phyloP scores from a whole-genome alignment of 1,140 invertebrate genomes.

The Cylas formicarius region DNA sequence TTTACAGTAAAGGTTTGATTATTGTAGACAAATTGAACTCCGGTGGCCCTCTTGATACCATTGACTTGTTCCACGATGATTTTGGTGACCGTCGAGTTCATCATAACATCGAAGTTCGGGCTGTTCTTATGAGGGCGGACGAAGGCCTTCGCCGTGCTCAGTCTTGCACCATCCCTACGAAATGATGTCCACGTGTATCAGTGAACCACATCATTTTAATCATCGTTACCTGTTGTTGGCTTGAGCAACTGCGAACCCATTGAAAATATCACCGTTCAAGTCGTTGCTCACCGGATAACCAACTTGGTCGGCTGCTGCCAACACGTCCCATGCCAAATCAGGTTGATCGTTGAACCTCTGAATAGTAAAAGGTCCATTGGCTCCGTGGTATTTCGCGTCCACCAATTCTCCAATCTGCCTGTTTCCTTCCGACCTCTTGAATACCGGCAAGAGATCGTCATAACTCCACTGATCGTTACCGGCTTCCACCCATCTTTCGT shows the following conservation, averaged over 20 bases:
- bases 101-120: constrained; percentile 59
- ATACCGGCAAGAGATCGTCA: constrained; percentile 46
- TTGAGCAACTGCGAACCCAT: constrained; percentile 30
- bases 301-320: constrained; percentile 49
- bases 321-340: constrained; percentile 45
- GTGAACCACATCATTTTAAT: background rate
- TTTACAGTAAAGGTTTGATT: constrained; percentile 33
- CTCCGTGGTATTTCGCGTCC: constrained; percentile 34
- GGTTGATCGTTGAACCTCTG: constrained; percentile 48
- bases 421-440: constrained; percentile 48
- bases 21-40: constrained; percentile 45
- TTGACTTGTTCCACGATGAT: constrained; percentile 34
- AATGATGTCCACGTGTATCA: background rate
- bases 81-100: constrained; percentile 58
- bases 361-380: constrained; percentile 40
- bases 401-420: constrained; percentile 41
- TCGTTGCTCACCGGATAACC: constrained; percentile 50
- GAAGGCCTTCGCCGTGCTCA: constrained; percentile 58
- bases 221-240: constrained; percentile 22
- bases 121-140: constrained; percentile 50
- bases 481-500: constrained; percentile 53
- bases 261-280: constrained; percentile 46
- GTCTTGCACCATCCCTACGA: constrained; percentile 52
- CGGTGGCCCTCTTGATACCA: constrained; percentile 22
- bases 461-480: constrained; percentile 31